Conservation (phyloP, 1,140 invertebrate species). For the Heliothis subflexa region DNA sequence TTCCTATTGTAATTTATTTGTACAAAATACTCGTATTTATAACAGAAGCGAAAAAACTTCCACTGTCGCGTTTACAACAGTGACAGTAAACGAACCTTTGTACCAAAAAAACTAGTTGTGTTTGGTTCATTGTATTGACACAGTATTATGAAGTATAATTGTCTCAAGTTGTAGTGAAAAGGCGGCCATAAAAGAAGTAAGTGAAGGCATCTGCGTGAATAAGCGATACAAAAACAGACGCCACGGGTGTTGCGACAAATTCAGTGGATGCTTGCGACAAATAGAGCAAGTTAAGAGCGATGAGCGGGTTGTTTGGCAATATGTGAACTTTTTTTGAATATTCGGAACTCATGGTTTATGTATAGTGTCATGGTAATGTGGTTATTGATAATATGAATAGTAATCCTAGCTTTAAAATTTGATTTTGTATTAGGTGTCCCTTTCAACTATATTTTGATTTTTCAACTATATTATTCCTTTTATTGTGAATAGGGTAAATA, state of each 20-base stretch:
- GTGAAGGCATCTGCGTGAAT: conserved; percentile 48
- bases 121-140: background rate
- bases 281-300: conserved; percentile 41
- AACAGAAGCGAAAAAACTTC: conserved; percentile 1
- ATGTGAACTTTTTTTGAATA: background rate
- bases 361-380: background rate
- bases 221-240: conserved; percentile 53
- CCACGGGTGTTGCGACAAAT: conserved; percentile 55
- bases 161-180: conserved; percentile 12
- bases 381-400: no score
- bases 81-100: background rate
- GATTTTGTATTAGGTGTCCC: no score
- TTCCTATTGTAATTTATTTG: background rate
- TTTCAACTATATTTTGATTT: no score
- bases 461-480: no score
- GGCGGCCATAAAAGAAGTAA: conserved; percentile 30
- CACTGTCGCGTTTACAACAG: background rate
- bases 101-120: background rate
- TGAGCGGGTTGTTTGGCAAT: no score
- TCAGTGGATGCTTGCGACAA: conserved; percentile 44
- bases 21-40: background rate
- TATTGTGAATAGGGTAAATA: no score
- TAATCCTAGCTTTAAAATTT: no score
- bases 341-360: background rate
- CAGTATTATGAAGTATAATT: conserved; percentile 39